Conservation (phyloP, 2,113 vertebrate genomes). For the Nyctibius bracteatus region DNA sequence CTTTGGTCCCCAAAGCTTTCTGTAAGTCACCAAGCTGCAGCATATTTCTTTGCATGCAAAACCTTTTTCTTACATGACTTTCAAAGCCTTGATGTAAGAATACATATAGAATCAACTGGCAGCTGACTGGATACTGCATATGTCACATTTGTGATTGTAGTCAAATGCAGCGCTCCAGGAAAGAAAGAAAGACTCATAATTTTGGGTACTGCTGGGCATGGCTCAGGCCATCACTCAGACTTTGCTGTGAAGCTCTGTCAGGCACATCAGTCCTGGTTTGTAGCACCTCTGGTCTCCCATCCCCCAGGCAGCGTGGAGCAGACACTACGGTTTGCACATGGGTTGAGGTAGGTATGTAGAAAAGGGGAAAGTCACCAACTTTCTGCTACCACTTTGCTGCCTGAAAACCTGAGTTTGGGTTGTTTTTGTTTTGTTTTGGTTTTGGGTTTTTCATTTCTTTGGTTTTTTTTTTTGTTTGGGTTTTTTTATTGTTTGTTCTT, state of each 20-base stretch:
- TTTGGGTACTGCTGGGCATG: conserved; percentile 31
- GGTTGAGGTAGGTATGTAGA: neutral
- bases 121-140: conserved; percentile 19
- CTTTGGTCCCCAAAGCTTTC: neutral
- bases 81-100: conserved; percentile 22
- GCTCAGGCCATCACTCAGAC: conserved; percentile 8
- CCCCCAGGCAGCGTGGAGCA: neutral
- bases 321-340: neutral
- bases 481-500: neutral
- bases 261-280: conserved; percentile 39
- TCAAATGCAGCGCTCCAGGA: neutral
- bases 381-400: neutral
- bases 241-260: conserved; percentile 16
- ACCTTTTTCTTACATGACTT: neutral
- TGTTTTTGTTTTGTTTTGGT: neutral
- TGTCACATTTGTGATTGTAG: neutral
- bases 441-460: neutral
- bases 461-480: no score
- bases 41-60: neutral
- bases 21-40: conserved; percentile 8
- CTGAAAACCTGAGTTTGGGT: neutral
- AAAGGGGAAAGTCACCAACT: neutral
- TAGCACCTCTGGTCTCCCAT: conserved; percentile 11
- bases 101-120: conserved; percentile 28
- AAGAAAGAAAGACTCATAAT: neutral